Conservation (phyloP, 2,797 vertebrate genomes). For the Crocodylus rhombifer region DNA sequence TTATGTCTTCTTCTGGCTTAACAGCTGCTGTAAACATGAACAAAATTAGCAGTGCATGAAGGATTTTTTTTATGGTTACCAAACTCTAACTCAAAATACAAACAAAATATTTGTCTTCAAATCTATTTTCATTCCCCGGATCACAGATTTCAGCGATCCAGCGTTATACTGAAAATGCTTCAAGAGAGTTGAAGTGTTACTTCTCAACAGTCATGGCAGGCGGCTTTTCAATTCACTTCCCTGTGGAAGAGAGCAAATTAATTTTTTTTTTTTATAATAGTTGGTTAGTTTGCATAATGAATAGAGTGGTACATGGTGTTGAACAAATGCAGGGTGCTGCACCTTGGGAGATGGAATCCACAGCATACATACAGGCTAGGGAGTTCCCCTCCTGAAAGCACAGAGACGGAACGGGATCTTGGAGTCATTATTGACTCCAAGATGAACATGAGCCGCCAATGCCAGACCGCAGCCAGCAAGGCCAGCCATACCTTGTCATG, state of each 20-base stretch:
- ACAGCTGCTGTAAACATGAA: neutral
- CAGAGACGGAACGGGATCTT: too few species aligned
- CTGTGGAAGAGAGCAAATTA: neutral
- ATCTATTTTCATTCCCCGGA: neutral
- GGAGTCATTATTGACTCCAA: too few species aligned
- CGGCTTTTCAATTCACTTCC: neutral
- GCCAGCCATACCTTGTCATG: too few species aligned
- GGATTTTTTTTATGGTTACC: neutral
- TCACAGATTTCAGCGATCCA: neutral
- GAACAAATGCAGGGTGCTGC: neutral
- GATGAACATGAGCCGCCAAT: too few species aligned
- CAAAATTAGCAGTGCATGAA: neutral
- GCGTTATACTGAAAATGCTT: neutral
- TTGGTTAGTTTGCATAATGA: neutral
- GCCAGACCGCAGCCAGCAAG: too few species aligned
- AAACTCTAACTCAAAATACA: neutral
- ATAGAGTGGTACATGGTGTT: neutral
- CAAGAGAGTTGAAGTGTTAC: neutral
- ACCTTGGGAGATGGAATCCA: too few species aligned
- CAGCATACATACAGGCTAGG: too few species aligned
- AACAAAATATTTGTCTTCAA: neutral
- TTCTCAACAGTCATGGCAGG: neutral
- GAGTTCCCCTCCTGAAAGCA: too few species aligned
- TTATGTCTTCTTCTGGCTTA: neutral
- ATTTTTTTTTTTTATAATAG: neutral